A percentile compares a stretch with the other conserved stretches of the same genome.
phyloP scores from a whole-genome alignment of 2,888 invertebrate species.

The Xylota segnis region DNA sequence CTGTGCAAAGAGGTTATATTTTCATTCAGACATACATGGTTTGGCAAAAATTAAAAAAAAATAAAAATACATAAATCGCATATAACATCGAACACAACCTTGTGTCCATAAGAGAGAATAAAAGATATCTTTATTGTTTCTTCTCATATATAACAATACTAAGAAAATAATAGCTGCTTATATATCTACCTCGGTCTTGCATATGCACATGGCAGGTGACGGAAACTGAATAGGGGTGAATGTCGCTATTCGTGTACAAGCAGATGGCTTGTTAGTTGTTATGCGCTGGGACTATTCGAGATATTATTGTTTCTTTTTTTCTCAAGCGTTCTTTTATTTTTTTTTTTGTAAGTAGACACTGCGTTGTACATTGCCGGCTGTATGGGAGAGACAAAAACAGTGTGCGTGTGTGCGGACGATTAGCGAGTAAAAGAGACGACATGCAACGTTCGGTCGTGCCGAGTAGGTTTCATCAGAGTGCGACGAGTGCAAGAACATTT shows the following conservation, averaged over 20 bases:
- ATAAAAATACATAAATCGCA: neutral
- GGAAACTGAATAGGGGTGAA: conserved; percentile 3
- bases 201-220: conserved; percentile 1
- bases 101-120: neutral
- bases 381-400: neutral
- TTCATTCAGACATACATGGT: too few relatives aligned
- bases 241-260: neutral
- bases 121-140: neutral
- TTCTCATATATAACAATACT: neutral
- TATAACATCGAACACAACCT: neutral
- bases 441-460: neutral
- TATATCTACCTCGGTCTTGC: neutral
- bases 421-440: neutral
- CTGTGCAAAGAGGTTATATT: too few relatives aligned
- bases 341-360: neutral
- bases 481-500: conserved; percentile 21
- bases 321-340: neutral
- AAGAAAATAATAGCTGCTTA: neutral
- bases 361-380: neutral
- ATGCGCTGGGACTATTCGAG: neutral
- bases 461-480: neutral
- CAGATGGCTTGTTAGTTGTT: neutral
- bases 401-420: neutral
- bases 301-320: neutral
- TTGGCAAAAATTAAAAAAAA: too few relatives aligned